Evolutionary conservation across 2,888 invertebrate species (phyloP), one percentile per base, ranked within the genome.

Genomic region (Taphrorychus bicolor): DNA sequence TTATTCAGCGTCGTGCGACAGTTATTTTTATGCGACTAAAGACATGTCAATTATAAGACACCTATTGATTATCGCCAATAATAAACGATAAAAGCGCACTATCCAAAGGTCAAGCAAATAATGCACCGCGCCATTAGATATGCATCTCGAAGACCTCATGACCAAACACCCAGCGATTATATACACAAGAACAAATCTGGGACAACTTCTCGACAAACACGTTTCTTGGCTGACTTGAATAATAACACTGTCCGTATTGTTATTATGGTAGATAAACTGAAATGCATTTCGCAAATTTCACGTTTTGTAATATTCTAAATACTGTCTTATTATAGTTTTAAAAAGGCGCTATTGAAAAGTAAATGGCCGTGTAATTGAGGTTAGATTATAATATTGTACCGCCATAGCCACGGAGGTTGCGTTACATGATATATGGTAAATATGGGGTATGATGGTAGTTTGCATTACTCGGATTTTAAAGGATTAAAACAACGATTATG

Each of bases 141-240:
- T 32, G 54, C 17, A 54, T 54, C 54, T 54, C 32, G 51, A 51
- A 21, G 51, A n/a, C 51, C 22, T 51, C 18, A 51, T 51, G 51
- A 19, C 51, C 51, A 54, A 54, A 54, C 32, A 32, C 32, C 54
- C 17, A 24, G 22, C 54, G 22, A 54, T 54, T 54, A 24, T 54
- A 52, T 52, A 21, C 54, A 54, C 54, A 54, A 54, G 19, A 54
- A 54, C 21, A 54, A 54, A 54, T 54, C 54, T 54, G 54, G 54
- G 54, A 54, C 54, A 54, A 17, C 14, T 22, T 32, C 22, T 54
- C 54, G 54, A 16, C 54, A 14, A 32, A 54, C 54, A 54, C 54
- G 54, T 54, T 54, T 9, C 16, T 18, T 16, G 14, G 24, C 16
- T 4, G 32, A n/a, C 32, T 18, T 19, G 18, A 21, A 14, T n/a